A percentile compares a stretch with the other conserved stretches of the same genome.
Conservation (phyloP, 1,140 invertebrate species). For the Tigriopus japonicus region DNA sequence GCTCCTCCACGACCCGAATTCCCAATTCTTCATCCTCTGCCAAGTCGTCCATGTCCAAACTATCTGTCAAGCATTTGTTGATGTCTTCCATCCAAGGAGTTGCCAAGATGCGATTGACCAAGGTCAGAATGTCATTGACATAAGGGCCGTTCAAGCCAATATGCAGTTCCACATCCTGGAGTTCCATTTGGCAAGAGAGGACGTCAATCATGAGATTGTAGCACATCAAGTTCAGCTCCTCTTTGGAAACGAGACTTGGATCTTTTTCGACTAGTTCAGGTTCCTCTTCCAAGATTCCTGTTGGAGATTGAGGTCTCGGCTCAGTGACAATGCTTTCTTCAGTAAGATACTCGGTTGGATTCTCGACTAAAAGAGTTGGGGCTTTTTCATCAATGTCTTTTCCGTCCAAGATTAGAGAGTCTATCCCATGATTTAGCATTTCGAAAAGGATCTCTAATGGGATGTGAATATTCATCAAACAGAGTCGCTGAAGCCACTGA, state of each 20-base stretch:
- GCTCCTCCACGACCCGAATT: neutral
- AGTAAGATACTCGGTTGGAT: neutral
- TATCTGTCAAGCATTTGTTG: neutral
- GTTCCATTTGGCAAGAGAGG: slow-evolving; percentile 64
- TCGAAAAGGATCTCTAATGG: slow-evolving; percentile 62
- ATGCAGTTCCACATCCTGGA: slow-evolving; percentile 72
- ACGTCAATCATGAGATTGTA: slow-evolving; percentile 93
- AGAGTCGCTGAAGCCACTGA: slow-evolving; percentile 70
- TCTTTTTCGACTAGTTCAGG: slow-evolving; percentile 27
- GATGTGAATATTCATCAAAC: slow-evolving; percentile 63
- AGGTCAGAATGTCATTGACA: slow-evolving; percentile 48
- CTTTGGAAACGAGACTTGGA: slow-evolving; percentile 17
- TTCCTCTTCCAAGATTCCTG: slow-evolving; percentile 32
- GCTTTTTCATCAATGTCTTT: neutral
- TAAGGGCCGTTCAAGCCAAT: slow-evolving; percentile 54
- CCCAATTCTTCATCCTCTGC: neutral
- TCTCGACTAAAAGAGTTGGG: neutral
- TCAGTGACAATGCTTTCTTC: neutral
- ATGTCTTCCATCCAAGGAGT: slow-evolving; percentile 41
- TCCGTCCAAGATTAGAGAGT: neutral
- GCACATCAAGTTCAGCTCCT: slow-evolving; percentile 48
- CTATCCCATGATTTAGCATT: slow-evolving; percentile 40
- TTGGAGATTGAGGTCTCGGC: neutral
- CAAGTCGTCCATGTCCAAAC: neutral
- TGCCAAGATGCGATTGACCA: slow-evolving; percentile 62